These are phyloP conservation scores for Sebastes minor DNA, from an alignment of 2,797 vertebrate species.

Conservation along the genomic window DNA sequence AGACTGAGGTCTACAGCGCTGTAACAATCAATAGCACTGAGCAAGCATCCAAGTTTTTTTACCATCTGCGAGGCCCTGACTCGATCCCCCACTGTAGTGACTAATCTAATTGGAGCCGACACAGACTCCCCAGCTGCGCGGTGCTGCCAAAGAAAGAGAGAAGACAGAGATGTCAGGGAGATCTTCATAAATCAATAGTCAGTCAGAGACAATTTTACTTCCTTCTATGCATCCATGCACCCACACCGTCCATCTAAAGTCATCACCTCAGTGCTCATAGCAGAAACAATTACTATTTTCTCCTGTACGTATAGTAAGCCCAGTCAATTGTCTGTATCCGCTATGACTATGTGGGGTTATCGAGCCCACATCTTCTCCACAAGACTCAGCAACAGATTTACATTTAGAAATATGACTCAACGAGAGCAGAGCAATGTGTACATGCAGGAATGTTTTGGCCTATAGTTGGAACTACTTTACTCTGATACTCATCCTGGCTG, in stretches of 20 bases:
- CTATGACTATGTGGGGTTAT: conserved; percentile 16
- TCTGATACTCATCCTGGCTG: not conserved
- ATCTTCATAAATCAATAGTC: conserved; percentile 67
- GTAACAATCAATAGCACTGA: conserved; percentile 71
- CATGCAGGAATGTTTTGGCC: not conserved
- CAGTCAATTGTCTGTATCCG: not conserved
- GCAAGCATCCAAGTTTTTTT: conserved; percentile 67
- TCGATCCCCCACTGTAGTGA: conserved; percentile 49
- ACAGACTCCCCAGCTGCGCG: conserved; percentile 61
- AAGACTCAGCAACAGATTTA: conserved; percentile 34
- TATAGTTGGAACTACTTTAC: conserved; percentile 7
- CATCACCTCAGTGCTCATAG: conserved; percentile 18
- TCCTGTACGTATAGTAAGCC: not conserved
- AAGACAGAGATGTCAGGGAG: conserved; percentile 53
- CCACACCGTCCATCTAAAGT: not conserved
- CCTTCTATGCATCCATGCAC: conserved; percentile 30
- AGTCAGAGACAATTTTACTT: conserved; percentile 39
- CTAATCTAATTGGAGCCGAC: conserved; percentile 74
- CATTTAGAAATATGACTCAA: conserved; percentile 53
- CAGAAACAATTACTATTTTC: conserved; percentile 1
- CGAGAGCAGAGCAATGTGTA: not conserved
- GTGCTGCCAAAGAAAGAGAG: conserved; percentile 54
- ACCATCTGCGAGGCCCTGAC: conserved; percentile 58
- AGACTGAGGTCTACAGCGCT: conserved; percentile 23
- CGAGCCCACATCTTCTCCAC: conserved; percentile 19